These are phyloP conservation scores for Phaethornis superciliosus DNA, from an alignment of 2,113 vertebrate species.

Conservation along the genomic window DNA sequence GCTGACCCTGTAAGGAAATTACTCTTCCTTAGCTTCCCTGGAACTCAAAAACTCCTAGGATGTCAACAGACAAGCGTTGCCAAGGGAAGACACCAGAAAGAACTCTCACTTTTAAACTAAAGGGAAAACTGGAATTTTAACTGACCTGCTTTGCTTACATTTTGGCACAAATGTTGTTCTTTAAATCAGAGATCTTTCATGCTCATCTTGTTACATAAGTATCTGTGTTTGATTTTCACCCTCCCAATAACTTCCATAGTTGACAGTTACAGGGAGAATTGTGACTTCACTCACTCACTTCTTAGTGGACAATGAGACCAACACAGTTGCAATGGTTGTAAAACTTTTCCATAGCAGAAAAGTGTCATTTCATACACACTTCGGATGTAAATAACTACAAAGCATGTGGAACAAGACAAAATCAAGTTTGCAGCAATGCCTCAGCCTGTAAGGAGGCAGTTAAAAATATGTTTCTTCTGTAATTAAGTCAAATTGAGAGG, in stretches of 20 bases:
- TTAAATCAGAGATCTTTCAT: not conserved
- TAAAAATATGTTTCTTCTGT: not conserved
- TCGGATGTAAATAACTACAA: not conserved
- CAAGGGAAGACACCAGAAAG: not conserved
- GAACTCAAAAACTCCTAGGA: not conserved
- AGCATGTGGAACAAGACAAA: not conserved
- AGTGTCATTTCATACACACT: not conserved
- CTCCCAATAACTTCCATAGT: not conserved
- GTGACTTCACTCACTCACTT: not conserved
- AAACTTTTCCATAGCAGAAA: not conserved
- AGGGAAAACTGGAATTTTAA: not conserved
- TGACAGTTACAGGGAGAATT: not conserved
- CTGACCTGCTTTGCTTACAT: not conserved
- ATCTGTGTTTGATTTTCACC: fast-evolving
- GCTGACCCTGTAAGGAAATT: not conserved
- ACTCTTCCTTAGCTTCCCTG: not conserved
- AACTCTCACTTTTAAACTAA: not conserved
- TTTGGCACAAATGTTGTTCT: not conserved
- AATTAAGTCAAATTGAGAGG: not conserved
- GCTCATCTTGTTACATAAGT: not conserved
- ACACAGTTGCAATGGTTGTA: not conserved
- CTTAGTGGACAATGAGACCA: not conserved
- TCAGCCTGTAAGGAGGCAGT: not conserved
- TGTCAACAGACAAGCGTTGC: not conserved
- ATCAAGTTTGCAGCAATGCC: not conserved